Conservation (phyloP, 2,113 vertebrate genomes). For the Procavia capensis region DNA sequence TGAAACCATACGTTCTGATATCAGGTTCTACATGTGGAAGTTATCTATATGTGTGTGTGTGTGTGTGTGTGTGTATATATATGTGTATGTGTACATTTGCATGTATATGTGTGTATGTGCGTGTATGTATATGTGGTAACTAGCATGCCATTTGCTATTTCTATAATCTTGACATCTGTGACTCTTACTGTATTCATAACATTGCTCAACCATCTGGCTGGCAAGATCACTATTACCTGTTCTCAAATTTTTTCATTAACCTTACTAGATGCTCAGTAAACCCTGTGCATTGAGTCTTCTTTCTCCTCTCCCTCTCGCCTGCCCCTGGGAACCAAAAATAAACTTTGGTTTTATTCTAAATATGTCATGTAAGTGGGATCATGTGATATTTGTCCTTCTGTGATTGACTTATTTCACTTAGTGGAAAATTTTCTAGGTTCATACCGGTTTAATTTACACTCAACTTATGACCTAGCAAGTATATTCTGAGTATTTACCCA, state of each 20-base stretch:
- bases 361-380: neutral
- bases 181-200: neutral
- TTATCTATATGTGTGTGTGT: too few species aligned
- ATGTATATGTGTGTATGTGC: too few species aligned
- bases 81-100: too few species aligned
- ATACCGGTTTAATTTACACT: neutral
- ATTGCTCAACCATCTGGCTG: too few species aligned
- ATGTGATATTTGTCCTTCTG: neutral
- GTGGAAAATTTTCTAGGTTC: neutral
- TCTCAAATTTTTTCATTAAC: neutral
- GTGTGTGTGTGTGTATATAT: too few species aligned
- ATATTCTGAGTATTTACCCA: neutral
- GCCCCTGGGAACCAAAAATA: neutral
- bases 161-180: neutral
- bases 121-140: too few species aligned
- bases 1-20: neutral
- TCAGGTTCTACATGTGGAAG: neutral
- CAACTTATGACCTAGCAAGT: neutral
- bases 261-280: too few species aligned
- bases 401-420: neutral
- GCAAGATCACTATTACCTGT: too few species aligned
- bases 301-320: neutral
- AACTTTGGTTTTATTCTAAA: neutral
- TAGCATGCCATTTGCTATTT: neutral
- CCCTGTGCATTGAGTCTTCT: neutral